Percentiles rank a stretch among this genome's conserved stretches.
phyloP scores from a whole-genome alignment of 2,797 vertebrate genomes.

The Brachymystax lenok region DNA sequence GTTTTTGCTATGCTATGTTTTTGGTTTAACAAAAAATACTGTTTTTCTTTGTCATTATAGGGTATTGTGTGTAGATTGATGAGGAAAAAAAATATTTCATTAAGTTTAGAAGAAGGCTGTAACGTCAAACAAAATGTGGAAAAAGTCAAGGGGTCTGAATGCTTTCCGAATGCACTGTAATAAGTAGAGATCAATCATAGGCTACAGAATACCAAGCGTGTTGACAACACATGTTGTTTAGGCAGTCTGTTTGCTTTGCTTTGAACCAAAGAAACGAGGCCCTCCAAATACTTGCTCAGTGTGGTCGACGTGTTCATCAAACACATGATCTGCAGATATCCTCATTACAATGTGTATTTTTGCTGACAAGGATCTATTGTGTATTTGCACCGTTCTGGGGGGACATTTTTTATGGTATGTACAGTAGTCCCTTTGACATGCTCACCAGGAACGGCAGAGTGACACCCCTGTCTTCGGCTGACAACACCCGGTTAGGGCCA shows the following conservation, averaged over 20 bases:
- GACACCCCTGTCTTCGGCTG: too few species aligned
- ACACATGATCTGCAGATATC: conserved; percentile 50
- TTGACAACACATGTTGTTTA: conserved; percentile 46
- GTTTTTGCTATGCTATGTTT: too few species aligned
- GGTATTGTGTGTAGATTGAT: too few species aligned
- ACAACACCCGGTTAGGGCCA: too few species aligned
- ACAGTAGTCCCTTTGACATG: too few species aligned
- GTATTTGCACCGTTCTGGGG: not conserved
- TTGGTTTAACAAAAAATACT: too few species aligned
- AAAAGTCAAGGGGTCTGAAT: too few species aligned
- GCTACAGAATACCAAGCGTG: not conserved
- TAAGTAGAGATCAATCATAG: not conserved
- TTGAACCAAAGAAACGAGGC: conserved; percentile 30
- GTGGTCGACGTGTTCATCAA: conserved; percentile 41
- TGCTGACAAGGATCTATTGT: not conserved
- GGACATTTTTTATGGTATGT: too few species aligned
- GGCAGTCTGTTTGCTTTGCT: conserved; percentile 42
- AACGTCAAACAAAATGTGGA: not conserved
- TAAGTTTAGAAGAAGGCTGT: not conserved
- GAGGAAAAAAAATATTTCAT: too few species aligned
- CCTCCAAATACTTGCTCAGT: conserved; percentile 17
- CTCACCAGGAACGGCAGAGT: too few species aligned
- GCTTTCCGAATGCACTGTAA: too few species aligned
- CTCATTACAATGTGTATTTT: not conserved
- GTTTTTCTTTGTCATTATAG: too few species aligned